A percentile compares a stretch with the other conserved stretches of the same genome.
Evolutionary conservation across 2,888 invertebrate species (phyloP).

Genomic region (Helleia helle): DNA sequence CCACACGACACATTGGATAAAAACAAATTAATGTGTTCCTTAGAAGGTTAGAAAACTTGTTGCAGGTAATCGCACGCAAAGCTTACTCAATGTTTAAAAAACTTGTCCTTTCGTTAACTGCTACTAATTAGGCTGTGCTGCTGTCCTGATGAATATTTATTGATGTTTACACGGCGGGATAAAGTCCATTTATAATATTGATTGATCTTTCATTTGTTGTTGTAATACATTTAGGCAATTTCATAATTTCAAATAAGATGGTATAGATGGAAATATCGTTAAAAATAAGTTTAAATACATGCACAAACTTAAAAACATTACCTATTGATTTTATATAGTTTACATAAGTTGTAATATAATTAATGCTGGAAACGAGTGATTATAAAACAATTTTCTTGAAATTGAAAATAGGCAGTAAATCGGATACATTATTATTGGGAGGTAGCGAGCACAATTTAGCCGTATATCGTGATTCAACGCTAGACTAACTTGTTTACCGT

Average conservation of each 20-base stretch:
- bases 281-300: too few species aligned
- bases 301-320: too few species aligned
- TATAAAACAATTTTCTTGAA: too few species aligned
- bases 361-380: too few species aligned
- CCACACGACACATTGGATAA: too few species aligned
- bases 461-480: constrained; percentile 42
- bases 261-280: too few species aligned
- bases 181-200: constrained; percentile 18
- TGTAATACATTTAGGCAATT: too few species aligned
- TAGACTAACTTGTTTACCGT: constrained; percentile 42
- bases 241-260: too few species aligned
- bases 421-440: not conserved
- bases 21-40: constrained; percentile 26
- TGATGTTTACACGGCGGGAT: not conserved
- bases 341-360: too few species aligned
- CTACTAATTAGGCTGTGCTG: constrained; percentile 8
- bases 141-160: constrained; percentile 3
- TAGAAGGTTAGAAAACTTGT: constrained; percentile 41
- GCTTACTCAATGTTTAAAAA: constrained; percentile 42
- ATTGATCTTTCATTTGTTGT: not conserved
- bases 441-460: constrained; percentile 27
- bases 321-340: too few species aligned
- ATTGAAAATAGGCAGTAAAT: not conserved
- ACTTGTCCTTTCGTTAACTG: constrained; percentile 32
- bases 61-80: constrained; percentile 28